A percentile compares a stretch with the other conserved stretches of the same genome.
Evolutionary conservation across 2,113 vertebrate genomes (phyloP).

Genomic region (Cryptomyrus ogoouensis): DNA sequence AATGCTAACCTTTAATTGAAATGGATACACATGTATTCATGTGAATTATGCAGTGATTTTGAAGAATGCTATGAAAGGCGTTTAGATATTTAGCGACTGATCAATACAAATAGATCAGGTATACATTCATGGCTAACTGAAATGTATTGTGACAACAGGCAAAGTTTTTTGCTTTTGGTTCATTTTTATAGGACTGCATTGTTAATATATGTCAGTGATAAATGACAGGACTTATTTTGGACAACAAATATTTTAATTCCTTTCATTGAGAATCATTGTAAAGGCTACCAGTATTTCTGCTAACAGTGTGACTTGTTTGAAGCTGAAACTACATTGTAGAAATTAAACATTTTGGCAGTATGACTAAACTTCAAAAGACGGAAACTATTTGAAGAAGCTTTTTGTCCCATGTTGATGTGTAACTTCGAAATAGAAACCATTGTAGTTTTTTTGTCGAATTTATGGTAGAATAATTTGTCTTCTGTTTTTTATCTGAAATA

Average conservation of each 20-base stretch:
- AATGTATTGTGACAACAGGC: background rate
- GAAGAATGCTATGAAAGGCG: background rate
- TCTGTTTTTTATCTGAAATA: background rate
- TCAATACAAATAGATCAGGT: background rate
- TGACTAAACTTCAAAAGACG: background rate
- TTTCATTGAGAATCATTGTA: background rate
- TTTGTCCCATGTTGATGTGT: background rate
- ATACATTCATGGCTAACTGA: background rate
- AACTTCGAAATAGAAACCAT: background rate
- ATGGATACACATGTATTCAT: background rate
- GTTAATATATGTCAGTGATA: background rate
- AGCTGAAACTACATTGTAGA: background rate
- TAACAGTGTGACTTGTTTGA: background rate
- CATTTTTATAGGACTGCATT: background rate
- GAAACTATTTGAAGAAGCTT: background rate
- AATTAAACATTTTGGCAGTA: background rate
- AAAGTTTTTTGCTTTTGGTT: background rate
- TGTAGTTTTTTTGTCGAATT: background rate
- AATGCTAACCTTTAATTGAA: background rate
- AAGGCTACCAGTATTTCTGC: background rate
- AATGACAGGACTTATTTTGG: background rate
- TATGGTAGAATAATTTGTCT: background rate
- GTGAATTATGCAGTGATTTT: background rate
- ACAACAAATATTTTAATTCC: background rate
- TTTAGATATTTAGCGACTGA: background rate